Percentiles rank a stretch among this genome's conserved stretches.
phyloP scores from a whole-genome alignment of 37 sponge, comb jelly and placozoan species.

The Dysidea cf. avara region DNA sequence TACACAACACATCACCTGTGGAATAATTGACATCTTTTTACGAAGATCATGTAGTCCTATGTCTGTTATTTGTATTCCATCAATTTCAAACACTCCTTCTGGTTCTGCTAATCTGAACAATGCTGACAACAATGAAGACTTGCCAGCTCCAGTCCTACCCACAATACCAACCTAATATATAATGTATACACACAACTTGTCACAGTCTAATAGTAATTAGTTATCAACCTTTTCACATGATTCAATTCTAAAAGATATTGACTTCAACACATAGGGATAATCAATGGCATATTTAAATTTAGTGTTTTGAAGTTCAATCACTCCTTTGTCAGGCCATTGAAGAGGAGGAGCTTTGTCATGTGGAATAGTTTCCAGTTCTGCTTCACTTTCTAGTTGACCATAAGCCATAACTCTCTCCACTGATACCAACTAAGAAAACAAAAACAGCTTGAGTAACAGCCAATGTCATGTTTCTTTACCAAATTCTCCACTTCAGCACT shows the following conservation, averaged over 20 bases:
- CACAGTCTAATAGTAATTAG: too few species aligned
- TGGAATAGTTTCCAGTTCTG: slow-evolving; percentile 35
- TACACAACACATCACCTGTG: slow-evolving; percentile 46
- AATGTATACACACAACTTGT: too few species aligned
- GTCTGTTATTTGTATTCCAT: slow-evolving; percentile 65
- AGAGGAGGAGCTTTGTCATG: slow-evolving; percentile 30
- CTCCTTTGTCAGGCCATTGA: slow-evolving; percentile 67
- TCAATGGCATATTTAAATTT: slow-evolving; percentile 34
- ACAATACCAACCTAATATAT: slow-evolving; percentile 78
- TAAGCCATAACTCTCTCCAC: slow-evolving; percentile 74
- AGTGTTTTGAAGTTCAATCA: slow-evolving; percentile 35
- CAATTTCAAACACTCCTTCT: slow-evolving; percentile 68
- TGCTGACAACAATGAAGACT: slow-evolving; percentile 80
- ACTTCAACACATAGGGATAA: slow-evolving; percentile 58
- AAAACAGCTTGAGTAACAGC: too few species aligned
- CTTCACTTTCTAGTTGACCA: slow-evolving; percentile 46
- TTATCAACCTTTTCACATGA: slow-evolving; percentile 64
- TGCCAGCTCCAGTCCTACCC: slow-evolving; percentile 94
- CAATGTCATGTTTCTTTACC: too few species aligned
- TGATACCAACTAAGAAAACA: slow-evolving; percentile 66
- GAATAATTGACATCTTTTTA: slow-evolving; percentile 82
- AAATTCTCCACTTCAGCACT: slow-evolving; percentile 83
- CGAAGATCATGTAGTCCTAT: slow-evolving; percentile 83
- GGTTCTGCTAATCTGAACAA: slow-evolving; percentile 90
- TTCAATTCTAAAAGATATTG: slow-evolving; percentile 39